A percentile compares a stretch with the other conserved stretches of the same genome.
Conservation (phyloP, 1,140 invertebrate species). For the Drosophila gunungcola region DNA sequence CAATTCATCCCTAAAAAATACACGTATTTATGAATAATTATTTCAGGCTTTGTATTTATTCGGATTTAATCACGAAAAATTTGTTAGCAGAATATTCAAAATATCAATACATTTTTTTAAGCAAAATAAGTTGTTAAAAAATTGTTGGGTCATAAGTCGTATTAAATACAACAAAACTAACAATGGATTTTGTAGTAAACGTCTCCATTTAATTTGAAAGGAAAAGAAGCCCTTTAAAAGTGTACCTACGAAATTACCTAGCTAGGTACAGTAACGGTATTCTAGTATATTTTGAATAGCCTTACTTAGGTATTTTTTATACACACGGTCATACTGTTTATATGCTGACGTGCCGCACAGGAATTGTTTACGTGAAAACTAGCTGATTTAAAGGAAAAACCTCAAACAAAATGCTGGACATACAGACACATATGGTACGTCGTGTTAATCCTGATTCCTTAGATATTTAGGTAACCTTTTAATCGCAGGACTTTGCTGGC, state of each 20-base stretch:
- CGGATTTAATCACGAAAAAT: too few species aligned
- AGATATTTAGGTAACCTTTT: not conserved
- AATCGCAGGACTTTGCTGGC: slow-evolving; percentile 93
- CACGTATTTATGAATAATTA: too few species aligned
- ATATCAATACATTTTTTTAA: too few species aligned
- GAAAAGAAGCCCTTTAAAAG: not conserved
- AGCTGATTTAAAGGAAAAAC: slow-evolving; percentile 21
- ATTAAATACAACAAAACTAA: too few species aligned
- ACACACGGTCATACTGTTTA: not conserved
- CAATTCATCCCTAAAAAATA: too few species aligned
- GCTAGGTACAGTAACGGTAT: not conserved
- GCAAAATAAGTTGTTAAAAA: too few species aligned
- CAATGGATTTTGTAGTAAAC: too few species aligned
- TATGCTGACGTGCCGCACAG: slow-evolving; percentile 68
- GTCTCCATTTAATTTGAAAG: too few species aligned
- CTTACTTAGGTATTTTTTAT: not conserved
- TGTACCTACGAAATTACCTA: not conserved
- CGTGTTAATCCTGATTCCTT: not conserved
- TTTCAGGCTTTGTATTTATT: too few species aligned
- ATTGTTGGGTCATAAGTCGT: too few species aligned
- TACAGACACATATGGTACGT: slow-evolving; percentile 88
- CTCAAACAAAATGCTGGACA: slow-evolving; percentile 77
- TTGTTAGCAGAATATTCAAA: too few species aligned
- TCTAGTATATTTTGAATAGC: not conserved
- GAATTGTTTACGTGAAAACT: slow-evolving; percentile 68